phyloP scores from a whole-genome alignment of 2,888 invertebrate species.

The Sminthurinus aureus region DNA sequence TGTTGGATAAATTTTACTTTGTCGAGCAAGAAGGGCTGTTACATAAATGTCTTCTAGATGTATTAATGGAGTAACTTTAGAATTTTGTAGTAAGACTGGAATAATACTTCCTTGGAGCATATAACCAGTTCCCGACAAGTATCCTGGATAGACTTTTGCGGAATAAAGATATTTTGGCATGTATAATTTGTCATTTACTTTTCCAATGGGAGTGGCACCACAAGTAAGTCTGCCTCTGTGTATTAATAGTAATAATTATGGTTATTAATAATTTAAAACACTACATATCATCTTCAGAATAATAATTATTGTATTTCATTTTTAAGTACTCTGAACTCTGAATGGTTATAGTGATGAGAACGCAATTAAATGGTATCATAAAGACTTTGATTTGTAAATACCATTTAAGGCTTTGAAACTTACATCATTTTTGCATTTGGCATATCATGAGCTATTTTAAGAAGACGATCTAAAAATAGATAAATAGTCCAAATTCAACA shows the following conservation, averaged over 20 bases:
- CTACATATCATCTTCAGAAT: too few relatives aligned
- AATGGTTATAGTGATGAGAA: too few relatives aligned
- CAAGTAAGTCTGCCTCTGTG: slow-evolving; percentile 77
- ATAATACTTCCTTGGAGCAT: slow-evolving; percentile 75
- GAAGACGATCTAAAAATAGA: slow-evolving; percentile 65
- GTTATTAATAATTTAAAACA: too few relatives aligned
- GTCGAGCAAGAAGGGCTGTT: slow-evolving; percentile 60
- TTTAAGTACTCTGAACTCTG: background rate
- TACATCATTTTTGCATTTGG: slow-evolving; percentile 58
- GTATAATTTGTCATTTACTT: slow-evolving; percentile 82
- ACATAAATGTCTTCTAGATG: slow-evolving; percentile 66
- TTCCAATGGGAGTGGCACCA: slow-evolving; percentile 76
- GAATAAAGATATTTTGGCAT: slow-evolving; percentile 81
- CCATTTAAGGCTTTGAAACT: background rate
- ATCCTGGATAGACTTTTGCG: slow-evolving; percentile 77
- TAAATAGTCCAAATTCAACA: too few relatives aligned
- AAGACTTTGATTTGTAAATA: too few relatives aligned
- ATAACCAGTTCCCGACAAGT: slow-evolving; percentile 84
- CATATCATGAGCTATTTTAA: slow-evolving; percentile 57
- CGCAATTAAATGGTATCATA: too few relatives aligned
- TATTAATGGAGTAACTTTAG: slow-evolving; percentile 74
- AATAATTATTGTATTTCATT: too few relatives aligned
- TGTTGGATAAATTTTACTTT: slow-evolving; percentile 54
- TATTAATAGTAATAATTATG: background rate
- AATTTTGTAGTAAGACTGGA: slow-evolving; percentile 71